Percentiles rank a stretch among this genome's conserved stretches.
Evolutionary conservation across 2,888 invertebrate genomes (phyloP).

Genomic region (Carpatolechia fugitivella): DNA sequence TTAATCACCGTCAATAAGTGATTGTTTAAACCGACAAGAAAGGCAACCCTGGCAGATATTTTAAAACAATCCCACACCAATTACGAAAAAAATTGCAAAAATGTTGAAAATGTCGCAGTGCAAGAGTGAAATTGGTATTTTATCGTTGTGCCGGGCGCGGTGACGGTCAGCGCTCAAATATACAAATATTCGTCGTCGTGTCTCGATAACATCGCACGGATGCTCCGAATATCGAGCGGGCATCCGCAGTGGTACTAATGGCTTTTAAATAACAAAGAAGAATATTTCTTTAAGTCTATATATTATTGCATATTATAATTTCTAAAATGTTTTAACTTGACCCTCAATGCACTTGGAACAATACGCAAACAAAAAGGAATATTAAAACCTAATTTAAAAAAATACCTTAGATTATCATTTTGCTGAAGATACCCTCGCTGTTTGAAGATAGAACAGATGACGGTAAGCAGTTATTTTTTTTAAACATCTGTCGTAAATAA

Average conservation of each 20-base stretch:
- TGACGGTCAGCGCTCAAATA: conserved; percentile 54
- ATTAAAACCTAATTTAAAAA: too few species aligned
- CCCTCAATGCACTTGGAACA: too few species aligned
- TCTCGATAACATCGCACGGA: conserved; percentile 62
- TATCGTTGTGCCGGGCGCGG: conserved; percentile 39
- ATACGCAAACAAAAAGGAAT: too few species aligned
- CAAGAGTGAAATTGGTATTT: conserved; percentile 43
- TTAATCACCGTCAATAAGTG: too few species aligned
- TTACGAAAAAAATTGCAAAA: conserved; percentile 33
- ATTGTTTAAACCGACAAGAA: too few species aligned
- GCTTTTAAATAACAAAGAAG: conserved; percentile 27
- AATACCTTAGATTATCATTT: too few species aligned
- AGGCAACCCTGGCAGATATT: background rate
- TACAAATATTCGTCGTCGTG: conserved; percentile 62
- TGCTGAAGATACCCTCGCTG: too few species aligned
- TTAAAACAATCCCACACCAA: conserved; percentile 9
- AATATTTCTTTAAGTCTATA: background rate
- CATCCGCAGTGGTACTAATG: conserved; percentile 40
- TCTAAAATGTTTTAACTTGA: background rate
- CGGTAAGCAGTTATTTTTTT: too few species aligned
- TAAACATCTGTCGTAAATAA: too few species aligned
- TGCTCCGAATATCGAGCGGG: conserved; percentile 55
- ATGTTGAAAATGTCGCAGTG: conserved; percentile 31
- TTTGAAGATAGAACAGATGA: too few species aligned
- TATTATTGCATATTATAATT: background rate